Evolutionary conservation across 2,888 invertebrate species (phyloP).

Genomic region (Alloscopus bannaensis): DNA sequence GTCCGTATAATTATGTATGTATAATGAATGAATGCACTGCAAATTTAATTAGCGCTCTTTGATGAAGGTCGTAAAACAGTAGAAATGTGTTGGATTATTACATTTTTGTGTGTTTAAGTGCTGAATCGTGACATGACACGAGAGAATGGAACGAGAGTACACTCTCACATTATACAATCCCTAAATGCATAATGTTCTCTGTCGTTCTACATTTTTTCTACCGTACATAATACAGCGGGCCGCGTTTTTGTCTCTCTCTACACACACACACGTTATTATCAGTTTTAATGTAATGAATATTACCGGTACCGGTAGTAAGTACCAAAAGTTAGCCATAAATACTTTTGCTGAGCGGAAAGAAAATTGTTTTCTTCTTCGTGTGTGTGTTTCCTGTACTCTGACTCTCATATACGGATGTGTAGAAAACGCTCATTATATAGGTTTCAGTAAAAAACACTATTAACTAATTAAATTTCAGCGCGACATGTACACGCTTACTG

Average conservation of each 20-base stretch:
- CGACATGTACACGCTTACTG: slow-evolving; percentile 20
- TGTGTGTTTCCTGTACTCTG: slow-evolving; percentile 37
- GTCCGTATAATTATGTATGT: background rate
- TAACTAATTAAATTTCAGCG: slow-evolving; percentile 63
- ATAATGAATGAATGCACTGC: slow-evolving; percentile 18
- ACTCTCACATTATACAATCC: background rate
- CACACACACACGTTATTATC: slow-evolving; percentile 4
- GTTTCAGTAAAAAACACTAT: slow-evolving; percentile 37
- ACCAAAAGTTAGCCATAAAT: slow-evolving; percentile 37
- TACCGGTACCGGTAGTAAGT: background rate
- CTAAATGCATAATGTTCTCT: background rate
- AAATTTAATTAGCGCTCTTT: slow-evolving; percentile 59
- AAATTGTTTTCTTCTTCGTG: slow-evolving; percentile 41
- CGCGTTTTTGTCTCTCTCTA: too few relatives aligned
- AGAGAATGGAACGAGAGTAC: slow-evolving; percentile 34
- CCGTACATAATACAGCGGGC: too few relatives aligned
- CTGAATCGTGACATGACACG: slow-evolving; percentile 61
- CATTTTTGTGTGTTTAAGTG: slow-evolving; percentile 45
- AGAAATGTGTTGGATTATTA: slow-evolving; percentile 47
- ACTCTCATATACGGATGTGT: background rate
- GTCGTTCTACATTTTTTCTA: too few relatives aligned
- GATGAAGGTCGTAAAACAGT: slow-evolving; percentile 53
- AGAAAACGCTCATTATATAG: background rate
- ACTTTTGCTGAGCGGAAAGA: slow-evolving; percentile 33
- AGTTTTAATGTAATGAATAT: slow-evolving; percentile 40